Evolutionary conservation across 2,888 invertebrate species (phyloP), one percentile per base, ranked within the genome.

Genomic region (Tethea ocularis): DNA sequence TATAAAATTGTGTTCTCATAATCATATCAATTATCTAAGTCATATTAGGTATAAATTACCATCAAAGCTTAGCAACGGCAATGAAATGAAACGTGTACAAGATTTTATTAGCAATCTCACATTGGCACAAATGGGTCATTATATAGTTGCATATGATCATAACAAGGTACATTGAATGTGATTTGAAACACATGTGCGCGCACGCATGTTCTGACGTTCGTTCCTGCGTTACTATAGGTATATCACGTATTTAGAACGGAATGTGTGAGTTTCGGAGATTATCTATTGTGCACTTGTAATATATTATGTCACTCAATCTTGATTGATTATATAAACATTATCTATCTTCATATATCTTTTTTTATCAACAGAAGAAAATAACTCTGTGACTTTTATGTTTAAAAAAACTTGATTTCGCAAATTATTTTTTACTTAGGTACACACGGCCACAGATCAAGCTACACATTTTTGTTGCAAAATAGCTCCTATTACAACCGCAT

Each of bases 141-240:
- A 77, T 69, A 68, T 62, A 64, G 58, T 63, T 74, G 67, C 61
- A 60, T 64, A 61, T 63, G 73, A 75, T 74, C 69, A 64, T 79
- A 77, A 79, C 73, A 72, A 74, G 66, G 62, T 74, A 75, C 71
- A 72, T 68, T 75, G 70, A 69, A 63, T 71, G 71, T 80, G 79
- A 86, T 83, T 77, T 64, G 68, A 75, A 78, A 75, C 84, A 80
- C 68, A 72, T 81, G 78, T 67, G 74, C 66, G 63, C 51, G 29
- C 23, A 66, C 68, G 72, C 65, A 66, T 67, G 58, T 66, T 52
- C 57, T 55, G 55, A 26, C 57, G 52, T 58, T 52, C 33, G 60
- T 20, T 8, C n/a, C 29, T 33, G 15, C 33, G 33, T 15, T 36
- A 54, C 29, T 29, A 36, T n/a, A n/a, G n/a, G n/a, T n/a, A n/a